phyloP scores from a whole-genome alignment of 2,888 invertebrate genomes.

The Thumatha senex region DNA sequence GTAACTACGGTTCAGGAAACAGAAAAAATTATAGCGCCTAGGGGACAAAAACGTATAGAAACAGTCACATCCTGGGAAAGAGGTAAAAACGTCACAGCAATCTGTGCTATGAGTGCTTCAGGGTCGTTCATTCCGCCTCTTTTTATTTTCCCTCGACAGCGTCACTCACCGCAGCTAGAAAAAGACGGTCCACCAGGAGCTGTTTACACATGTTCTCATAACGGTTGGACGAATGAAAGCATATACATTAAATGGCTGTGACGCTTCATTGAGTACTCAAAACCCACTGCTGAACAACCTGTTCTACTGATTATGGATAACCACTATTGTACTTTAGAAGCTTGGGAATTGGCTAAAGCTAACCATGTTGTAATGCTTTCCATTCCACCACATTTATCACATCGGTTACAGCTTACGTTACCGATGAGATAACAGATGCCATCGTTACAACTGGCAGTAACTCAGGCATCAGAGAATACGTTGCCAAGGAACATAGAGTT shows the following conservation, averaged over 20 bases:
- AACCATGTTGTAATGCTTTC: slow-evolving; percentile 21
- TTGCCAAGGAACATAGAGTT: slow-evolving; percentile 21
- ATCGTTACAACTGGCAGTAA: slow-evolving; percentile 41
- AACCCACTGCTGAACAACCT: slow-evolving; percentile 27
- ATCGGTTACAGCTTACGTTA: slow-evolving; percentile 36
- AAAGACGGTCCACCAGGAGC: slow-evolving; percentile 20
- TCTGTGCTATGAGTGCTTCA: slow-evolving; percentile 18
- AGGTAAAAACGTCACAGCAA: slow-evolving; percentile 14
- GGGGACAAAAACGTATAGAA: slow-evolving; percentile 16
- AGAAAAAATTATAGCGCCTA: slow-evolving; percentile 12
- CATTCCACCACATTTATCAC: slow-evolving; percentile 37
- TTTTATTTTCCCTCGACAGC: slow-evolving; percentile 24
- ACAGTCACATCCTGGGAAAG: slow-evolving; percentile 14
- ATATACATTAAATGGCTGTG: slow-evolving; percentile 19
- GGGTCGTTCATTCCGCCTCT: slow-evolving; percentile 20
- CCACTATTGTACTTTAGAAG: slow-evolving; percentile 39
- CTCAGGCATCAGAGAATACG: slow-evolving; percentile 34
- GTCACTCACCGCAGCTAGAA: slow-evolving; percentile 16
- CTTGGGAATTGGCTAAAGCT: slow-evolving; percentile 35
- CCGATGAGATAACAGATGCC: no score
- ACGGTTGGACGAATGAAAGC: slow-evolving; percentile 18
- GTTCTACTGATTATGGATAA: slow-evolving; percentile 45
- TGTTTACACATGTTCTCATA: slow-evolving; percentile 32
- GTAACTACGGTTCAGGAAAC: slow-evolving; percentile 18
- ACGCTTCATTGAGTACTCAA: slow-evolving; percentile 14